Base-by-base conservation (phyloP, 2,888 invertebrate genomes). In the Biston betularia region DNA sequence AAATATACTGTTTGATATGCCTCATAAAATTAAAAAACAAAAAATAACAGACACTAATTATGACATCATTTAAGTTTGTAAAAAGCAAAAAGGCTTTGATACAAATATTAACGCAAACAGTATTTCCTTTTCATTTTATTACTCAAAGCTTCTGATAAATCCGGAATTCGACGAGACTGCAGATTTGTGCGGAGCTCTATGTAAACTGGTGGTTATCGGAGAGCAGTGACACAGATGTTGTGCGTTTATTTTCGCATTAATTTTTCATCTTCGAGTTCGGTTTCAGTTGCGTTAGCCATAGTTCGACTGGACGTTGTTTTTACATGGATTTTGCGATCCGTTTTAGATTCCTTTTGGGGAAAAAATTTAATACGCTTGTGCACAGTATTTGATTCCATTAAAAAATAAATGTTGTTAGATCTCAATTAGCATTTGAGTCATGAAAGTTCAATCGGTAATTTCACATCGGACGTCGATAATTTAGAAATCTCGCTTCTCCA, bases 241-340 rank as follows among this genome's bases (percentile, higher is more conserved):
- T 86, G 81, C 86, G 87, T 85, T 87, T 87, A 87, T 87, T 83
- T 86, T 83, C 84, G 82, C 87, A 87, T 88, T 87, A 88, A 87
- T 86, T 84, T 88, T 88, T 88, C 87, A 88, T 87, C 81, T 78
- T 75, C 76, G 73, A 77, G 78, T 82, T 83, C 75, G 79, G 79
- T 81, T 83, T 79, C 73, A 76, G 75, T 71, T 75, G 71, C 73
- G 76, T 75, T 84, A 80, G 82, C 80, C 80, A 75, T 75, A 75
- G 75, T 82, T 80, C 79, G 79, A 81, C 78, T 77, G 75, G 74
- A 73, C 70, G 68, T 71, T 78, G 63, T 66, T 70, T 61, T 73
- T 69, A 65, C 67, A 69, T 65, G 61, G 69, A 65, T 24, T 24
- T 24, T 3, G 44, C 24, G 33, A 9, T 35, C 42, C 49, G 15